Conservation (phyloP, 2,113 vertebrate species). For the Neotragus moschatus region DNA sequence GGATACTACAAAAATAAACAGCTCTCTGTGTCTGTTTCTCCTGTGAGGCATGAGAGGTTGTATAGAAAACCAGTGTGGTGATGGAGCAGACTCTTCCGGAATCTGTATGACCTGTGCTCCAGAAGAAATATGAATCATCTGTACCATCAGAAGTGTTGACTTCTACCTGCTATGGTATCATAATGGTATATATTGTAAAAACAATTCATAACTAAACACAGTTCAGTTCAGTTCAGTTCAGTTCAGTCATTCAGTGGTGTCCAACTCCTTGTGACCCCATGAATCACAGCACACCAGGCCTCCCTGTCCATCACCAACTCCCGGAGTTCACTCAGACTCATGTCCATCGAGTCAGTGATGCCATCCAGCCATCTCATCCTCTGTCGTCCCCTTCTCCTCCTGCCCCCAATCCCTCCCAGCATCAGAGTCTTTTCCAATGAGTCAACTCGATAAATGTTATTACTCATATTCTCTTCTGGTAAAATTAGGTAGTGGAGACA, state of each 20-base stretch:
- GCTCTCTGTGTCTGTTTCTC: neutral
- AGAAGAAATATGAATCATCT: neutral
- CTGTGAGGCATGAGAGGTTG: neutral
- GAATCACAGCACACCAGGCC: no score
- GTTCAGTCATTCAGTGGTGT: no score
- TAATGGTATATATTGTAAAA: neutral
- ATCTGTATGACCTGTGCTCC: rapidly evolving
- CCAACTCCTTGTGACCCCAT: no score
- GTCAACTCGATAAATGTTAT: neutral
- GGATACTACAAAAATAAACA: neutral
- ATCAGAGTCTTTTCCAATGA: no score
- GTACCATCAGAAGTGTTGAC: neutral
- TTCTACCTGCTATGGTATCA: neutral
- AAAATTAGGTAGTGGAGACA: neutral
- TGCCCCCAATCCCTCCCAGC: no score
- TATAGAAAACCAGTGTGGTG: neutral
- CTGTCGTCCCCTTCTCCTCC: no score
- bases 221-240: no score
- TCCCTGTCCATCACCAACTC: no score
- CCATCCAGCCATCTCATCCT: no score
- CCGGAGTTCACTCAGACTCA: no score
- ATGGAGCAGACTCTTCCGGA: neutral
- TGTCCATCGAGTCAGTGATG: no score
- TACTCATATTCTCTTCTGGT: neutral
- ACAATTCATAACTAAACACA: neutral